phyloP scores from a whole-genome alignment of 1,140 invertebrate genomes.

The Anastrepha obliqua region DNA sequence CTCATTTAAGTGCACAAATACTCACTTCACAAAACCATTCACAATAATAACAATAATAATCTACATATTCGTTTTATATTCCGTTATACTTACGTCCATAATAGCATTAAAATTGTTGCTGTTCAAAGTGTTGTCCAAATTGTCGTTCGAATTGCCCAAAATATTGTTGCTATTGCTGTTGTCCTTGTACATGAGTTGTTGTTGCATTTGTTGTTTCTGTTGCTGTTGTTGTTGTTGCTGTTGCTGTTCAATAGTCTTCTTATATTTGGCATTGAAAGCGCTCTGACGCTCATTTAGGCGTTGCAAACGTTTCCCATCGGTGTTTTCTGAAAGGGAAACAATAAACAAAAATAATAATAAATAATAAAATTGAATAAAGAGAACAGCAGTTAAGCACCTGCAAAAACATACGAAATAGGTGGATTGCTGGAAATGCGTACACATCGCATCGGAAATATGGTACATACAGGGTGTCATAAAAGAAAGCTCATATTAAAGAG shows the following conservation, averaged over 20 bases:
- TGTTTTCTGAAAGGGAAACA: slow-evolving; percentile 74
- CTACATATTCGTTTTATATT: not conserved
- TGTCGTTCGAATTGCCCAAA: slow-evolving; percentile 67
- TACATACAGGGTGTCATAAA: too few relatives aligned
- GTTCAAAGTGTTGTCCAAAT: slow-evolving; percentile 39
- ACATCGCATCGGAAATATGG: too few relatives aligned
- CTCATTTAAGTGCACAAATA: too few relatives aligned
- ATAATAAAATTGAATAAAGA: too few relatives aligned
- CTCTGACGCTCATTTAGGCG: slow-evolving; percentile 78
- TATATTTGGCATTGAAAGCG: slow-evolving; percentile 81
- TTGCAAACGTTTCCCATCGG: slow-evolving; percentile 79
- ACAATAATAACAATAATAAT: too few relatives aligned
- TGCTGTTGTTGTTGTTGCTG: slow-evolving; percentile 70
- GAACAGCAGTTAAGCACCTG: too few relatives aligned
- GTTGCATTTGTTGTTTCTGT: slow-evolving; percentile 64
- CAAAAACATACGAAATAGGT: too few relatives aligned
- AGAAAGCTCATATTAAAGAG: too few relatives aligned
- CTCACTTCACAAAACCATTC: too few relatives aligned
- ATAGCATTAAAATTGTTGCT: slow-evolving; percentile 74
- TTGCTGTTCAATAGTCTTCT: slow-evolving; percentile 74
- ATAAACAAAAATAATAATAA: not conserved
- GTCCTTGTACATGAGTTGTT: slow-evolving; percentile 71
- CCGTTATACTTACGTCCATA: slow-evolving; percentile 69
- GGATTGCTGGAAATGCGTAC: too few relatives aligned
- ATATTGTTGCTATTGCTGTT: slow-evolving; percentile 72